Percentiles rank a stretch among this genome's conserved stretches.
Evolutionary conservation across 2,797 vertebrate genomes (phyloP).

Genomic region (Pseudochirops corinnae): DNA sequence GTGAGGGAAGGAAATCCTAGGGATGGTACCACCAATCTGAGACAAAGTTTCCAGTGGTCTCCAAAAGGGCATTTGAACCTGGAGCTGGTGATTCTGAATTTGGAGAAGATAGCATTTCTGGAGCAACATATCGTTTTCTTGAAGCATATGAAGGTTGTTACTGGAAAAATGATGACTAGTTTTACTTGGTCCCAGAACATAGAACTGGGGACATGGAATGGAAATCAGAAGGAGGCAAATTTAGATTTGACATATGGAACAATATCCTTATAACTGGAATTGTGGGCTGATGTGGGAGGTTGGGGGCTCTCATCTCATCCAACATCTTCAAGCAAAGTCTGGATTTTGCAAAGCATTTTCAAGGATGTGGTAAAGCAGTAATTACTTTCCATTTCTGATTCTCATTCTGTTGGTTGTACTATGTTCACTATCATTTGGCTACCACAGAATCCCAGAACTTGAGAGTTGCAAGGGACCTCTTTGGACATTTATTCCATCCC

Average conservation of each 20-base stretch:
- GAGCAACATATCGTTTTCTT: not conserved
- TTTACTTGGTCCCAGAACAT: not conserved
- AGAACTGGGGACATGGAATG: not conserved
- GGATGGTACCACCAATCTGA: not conserved
- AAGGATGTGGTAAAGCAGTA: not conserved
- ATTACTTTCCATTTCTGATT: not conserved
- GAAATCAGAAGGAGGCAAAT: not conserved
- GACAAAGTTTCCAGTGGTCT: not conserved
- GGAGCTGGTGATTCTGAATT: not conserved
- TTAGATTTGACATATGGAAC: not conserved
- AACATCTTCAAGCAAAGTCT: not conserved
- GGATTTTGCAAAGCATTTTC: not conserved
- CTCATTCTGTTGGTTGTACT: not conserved
- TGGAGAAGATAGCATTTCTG: not conserved
- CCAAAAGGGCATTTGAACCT: not conserved
- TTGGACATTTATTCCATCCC: not conserved
- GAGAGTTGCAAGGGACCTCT: not conserved
- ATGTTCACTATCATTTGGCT: not conserved
- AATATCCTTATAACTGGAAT: not conserved
- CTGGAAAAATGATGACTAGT: not conserved
- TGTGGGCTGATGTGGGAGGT: not conserved
- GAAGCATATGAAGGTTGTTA: not conserved
- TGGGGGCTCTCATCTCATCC: not conserved
- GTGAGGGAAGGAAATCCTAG: not conserved
- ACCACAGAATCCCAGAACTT: not conserved